phyloP scores from a whole-genome alignment of 1,140 invertebrate genomes.

The Cephus cinctus region DNA sequence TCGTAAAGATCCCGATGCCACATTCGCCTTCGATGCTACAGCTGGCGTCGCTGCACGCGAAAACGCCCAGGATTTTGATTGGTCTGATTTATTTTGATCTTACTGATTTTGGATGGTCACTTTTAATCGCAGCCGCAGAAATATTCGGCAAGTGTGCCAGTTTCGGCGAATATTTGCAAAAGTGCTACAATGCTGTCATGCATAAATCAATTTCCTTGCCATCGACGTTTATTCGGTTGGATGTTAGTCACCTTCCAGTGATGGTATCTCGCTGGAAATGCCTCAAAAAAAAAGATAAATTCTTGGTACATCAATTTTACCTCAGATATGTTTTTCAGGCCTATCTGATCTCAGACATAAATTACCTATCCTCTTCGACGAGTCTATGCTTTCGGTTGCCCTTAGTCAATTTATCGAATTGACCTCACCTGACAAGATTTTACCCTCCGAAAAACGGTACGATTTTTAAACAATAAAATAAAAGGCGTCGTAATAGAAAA shows the following conservation, averaged over 20 bases:
- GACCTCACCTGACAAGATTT: neutral
- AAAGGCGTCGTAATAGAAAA: slow-evolving; percentile 2
- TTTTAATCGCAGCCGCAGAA: slow-evolving; percentile 12
- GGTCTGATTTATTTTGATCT: slow-evolving; percentile 21
- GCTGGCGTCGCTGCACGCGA: slow-evolving; percentile 13
- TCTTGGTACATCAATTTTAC: slow-evolving; percentile 9
- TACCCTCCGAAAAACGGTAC: slow-evolving; percentile 12
- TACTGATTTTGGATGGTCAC: slow-evolving; percentile 13
- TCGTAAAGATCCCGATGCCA: slow-evolving; percentile 12
- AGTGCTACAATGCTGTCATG: slow-evolving; percentile 11
- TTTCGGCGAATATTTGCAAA: slow-evolving; percentile 15
- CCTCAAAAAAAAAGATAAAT: neutral
- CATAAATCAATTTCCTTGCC: slow-evolving; percentile 2
- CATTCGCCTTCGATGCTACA: slow-evolving; percentile 17
- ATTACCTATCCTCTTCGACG: slow-evolving; percentile 6
- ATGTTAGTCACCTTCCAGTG: slow-evolving; percentile 12
- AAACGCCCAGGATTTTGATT: neutral
- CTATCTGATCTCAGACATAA: slow-evolving; percentile 2
- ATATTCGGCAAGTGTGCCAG: slow-evolving; percentile 13
- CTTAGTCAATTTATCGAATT: slow-evolving; percentile 8
- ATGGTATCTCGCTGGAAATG: slow-evolving; percentile 17
- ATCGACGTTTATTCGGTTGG: slow-evolving; percentile 12
- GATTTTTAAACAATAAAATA: slow-evolving; percentile 13
- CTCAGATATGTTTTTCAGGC: slow-evolving; percentile 9
- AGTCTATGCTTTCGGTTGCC: slow-evolving; percentile 10